These are phyloP conservation scores for Cotesia vestalis DNA, from an alignment of 1,140 invertebrate genomes.

Conservation along the genomic window DNA sequence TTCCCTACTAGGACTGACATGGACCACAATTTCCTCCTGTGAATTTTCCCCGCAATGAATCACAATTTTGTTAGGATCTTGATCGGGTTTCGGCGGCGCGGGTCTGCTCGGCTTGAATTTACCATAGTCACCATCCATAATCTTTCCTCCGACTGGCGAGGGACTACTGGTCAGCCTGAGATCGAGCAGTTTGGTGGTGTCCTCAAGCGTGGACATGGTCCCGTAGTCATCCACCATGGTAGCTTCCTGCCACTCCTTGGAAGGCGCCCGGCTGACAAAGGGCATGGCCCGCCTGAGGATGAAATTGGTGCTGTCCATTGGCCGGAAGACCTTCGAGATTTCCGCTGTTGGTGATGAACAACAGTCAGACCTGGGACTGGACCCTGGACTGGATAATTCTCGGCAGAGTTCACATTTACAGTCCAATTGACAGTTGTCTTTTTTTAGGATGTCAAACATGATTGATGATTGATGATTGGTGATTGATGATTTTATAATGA, in stretches of 20 bases:
- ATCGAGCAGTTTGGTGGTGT: conserved; percentile 16
- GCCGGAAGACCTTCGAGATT: conserved; percentile 23
- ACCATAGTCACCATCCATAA: conserved; percentile 64
- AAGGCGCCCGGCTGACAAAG: conserved; percentile 61
- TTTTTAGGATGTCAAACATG: no score
- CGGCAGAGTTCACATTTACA: conserved; percentile 30
- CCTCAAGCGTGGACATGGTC: conserved; percentile 57
- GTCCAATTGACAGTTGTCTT: no score
- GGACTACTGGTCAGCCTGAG: background rate
- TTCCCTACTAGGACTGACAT: conserved; percentile 63
- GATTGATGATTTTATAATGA: no score
- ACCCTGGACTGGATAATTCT: conserved; percentile 54
- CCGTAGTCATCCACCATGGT: conserved; percentile 62
- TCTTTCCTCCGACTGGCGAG: conserved; percentile 19
- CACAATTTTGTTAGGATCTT: conserved; percentile 70
- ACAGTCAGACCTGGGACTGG: no score
- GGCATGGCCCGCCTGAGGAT: conserved; percentile 69
- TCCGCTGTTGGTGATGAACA: background rate
- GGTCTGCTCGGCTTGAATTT: conserved; percentile 48
- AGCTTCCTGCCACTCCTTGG: conserved; percentile 67
- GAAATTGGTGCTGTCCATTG: conserved; percentile 67
- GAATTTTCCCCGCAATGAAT: conserved; percentile 66
- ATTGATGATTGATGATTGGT: no score
- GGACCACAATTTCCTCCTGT: conserved; percentile 63
- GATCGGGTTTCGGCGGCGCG: conserved; percentile 49